Percentiles rank a stretch among this genome's conserved stretches.
Evolutionary conservation across 2,888 invertebrate genomes (phyloP).

Genomic region (Tetheella fluctuosa): DNA sequence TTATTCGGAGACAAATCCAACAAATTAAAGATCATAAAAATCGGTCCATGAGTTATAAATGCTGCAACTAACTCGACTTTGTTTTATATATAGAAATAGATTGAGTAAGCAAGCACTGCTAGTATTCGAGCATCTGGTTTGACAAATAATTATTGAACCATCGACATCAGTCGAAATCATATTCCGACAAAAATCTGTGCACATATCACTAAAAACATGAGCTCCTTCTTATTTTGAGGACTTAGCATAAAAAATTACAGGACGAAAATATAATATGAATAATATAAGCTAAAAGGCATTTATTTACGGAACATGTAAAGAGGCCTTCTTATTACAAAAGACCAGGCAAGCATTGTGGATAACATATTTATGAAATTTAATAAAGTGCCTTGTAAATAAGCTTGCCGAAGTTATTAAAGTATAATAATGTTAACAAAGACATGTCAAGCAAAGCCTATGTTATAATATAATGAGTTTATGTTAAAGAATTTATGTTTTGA

Average conservation of each 20-base stretch:
- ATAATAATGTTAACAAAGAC: slow-evolving; percentile 9
- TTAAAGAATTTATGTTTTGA: too few relatives aligned
- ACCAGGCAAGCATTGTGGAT: background rate
- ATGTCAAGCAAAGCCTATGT: background rate
- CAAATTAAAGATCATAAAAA: too few relatives aligned
- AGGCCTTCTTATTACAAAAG: background rate
- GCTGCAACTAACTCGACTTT: too few relatives aligned
- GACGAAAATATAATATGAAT: background rate
- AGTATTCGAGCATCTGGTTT: too few relatives aligned
- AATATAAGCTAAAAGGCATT: background rate
- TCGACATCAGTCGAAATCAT: too few relatives aligned
- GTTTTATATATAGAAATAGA: too few relatives aligned
- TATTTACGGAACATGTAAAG: slow-evolving; percentile 1
- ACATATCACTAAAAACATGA: too few relatives aligned
- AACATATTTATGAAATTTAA: slow-evolving; percentile 5
- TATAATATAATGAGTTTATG: background rate
- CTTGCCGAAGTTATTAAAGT: background rate
- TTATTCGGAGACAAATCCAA: too few relatives aligned
- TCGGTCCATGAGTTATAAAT: too few relatives aligned
- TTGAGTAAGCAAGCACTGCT: too few relatives aligned
- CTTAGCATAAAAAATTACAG: background rate
- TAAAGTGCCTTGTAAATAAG: background rate
- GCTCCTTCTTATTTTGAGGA: background rate
- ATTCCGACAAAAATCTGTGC: too few relatives aligned
- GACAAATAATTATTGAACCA: too few relatives aligned